Evolutionary conservation across 1,140 invertebrate genomes (phyloP), one percentile per base, ranked within the genome.

Genomic region (Aplysia californica): DNA sequence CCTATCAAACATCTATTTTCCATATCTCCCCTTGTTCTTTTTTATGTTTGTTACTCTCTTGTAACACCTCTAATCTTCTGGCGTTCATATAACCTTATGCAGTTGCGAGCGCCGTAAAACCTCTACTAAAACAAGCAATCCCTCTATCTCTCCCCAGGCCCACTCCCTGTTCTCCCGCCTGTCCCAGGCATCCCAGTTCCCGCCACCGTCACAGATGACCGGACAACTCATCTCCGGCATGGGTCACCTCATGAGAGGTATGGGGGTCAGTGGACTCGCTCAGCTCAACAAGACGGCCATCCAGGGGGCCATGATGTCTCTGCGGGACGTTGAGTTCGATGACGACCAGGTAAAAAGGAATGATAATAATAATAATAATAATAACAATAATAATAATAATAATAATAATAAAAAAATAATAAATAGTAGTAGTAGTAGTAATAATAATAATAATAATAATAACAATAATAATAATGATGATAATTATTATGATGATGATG

Each of bases 281-380:
- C 38, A 70, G 36, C 72, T 78, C 31, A 66, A 67, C n/a, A 67
- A 55, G 15, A 26, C 26, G 20, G 66, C 66, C 15, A 15, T 78
- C 38, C 29, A 67, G 31, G 71, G 70, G 21, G 65, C 77, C 26
- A 3, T 78, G 77, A 70, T 70, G 20, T 55, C 61, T 35, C 71
- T 78, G 21, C 74, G 33, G 55, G 72, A 78, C 26, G 1, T 78
- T 3, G 71, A 78, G 61, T 78, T 78, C 35, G 77, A 73, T n/a
- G 72, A 78, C 15, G 58, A 38, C 26, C 77, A 78, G 77, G 77
- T 78, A 29, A 74, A 23, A 3, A 21, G 35, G 59, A 15, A 2
- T 21, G 20, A 64, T 23, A 29, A 18, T 64, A 0, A 18, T 23
- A 20, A 29, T 21, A 1, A n/a, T n/a, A n/a, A n/a, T n/a, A n/a